Conservation (phyloP, 2,888 invertebrate species). For the Trissonchulus latispiculum region DNA sequence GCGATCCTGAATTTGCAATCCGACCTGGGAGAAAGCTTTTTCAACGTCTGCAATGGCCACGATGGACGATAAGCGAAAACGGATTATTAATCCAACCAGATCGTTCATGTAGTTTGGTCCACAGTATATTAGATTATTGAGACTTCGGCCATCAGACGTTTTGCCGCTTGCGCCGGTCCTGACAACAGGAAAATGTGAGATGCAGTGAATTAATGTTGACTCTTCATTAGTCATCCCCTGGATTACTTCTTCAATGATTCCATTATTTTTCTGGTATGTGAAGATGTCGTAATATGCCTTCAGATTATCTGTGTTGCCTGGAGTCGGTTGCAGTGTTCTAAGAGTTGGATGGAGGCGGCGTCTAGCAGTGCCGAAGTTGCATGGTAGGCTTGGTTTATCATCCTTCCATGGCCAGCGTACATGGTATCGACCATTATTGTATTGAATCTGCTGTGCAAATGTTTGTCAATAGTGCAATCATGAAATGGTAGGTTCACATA, state of each 20-base stretch:
- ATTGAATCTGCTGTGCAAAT: not conserved
- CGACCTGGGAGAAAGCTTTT: slow-evolving; percentile 28
- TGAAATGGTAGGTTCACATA: not conserved
- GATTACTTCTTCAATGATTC: not conserved
- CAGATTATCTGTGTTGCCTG: not conserved
- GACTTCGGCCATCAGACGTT: too few species aligned
- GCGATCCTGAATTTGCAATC: slow-evolving; percentile 25
- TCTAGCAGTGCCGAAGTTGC: not conserved
- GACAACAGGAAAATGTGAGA: not conserved
- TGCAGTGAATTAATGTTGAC: not conserved
- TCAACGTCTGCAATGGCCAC: slow-evolving; percentile 23
- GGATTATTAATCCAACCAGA: not conserved
- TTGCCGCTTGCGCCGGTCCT: not conserved
- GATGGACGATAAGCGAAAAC: not conserved
- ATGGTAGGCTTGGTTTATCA: not conserved
- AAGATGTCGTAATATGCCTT: not conserved
- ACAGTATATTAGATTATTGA: too few species aligned
- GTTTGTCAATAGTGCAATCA: not conserved
- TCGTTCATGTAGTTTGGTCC: not conserved
- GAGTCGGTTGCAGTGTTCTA: not conserved
- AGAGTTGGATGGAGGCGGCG: not conserved
- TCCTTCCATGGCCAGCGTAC: not conserved
- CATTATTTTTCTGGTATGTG: not conserved
- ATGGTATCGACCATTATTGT: not conserved
- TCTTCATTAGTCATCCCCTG: not conserved